A percentile compares a stretch with the other conserved stretches of the same genome.
These are phyloP conservation scores for Galeopsomyia nigrocyanea DNA, from an alignment of 2,888 invertebrate species.

Conservation along the genomic window DNA sequence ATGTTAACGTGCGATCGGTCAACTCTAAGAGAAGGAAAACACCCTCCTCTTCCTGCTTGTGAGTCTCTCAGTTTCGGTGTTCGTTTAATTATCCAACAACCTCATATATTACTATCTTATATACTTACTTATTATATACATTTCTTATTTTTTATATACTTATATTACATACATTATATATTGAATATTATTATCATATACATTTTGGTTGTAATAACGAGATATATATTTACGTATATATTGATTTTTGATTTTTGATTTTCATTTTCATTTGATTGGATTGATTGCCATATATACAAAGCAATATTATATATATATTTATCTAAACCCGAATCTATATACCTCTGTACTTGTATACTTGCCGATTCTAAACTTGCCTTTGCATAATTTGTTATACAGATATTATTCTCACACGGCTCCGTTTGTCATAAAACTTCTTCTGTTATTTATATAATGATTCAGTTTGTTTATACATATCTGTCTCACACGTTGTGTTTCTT, in stretches of 20 bases:
- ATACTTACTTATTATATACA: conserved; percentile 50
- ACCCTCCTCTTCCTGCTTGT: conserved; percentile 78
- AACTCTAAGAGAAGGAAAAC: conserved; percentile 78
- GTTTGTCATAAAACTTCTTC: conserved; percentile 31
- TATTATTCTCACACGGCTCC: conserved; percentile 31
- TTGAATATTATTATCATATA: no score
- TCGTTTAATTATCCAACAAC: conserved; percentile 67
- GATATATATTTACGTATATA: conserved; percentile 54
- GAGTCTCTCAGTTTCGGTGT: conserved; percentile 74
- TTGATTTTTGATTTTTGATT: no score
- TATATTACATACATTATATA: no score
- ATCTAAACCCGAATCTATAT: conserved; percentile 52
- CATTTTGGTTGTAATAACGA: conserved; percentile 54
- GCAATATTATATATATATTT: conserved; percentile 44
- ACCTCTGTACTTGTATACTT: conserved; percentile 58
- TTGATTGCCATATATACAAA: not conserved
- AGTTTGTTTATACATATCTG: no score
- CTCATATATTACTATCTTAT: conserved; percentile 57
- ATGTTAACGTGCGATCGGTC: conserved; percentile 82
- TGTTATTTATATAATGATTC: not conserved
- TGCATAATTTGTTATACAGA: conserved; percentile 47
- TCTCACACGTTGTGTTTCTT: conserved; percentile 11
- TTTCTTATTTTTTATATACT: no score
- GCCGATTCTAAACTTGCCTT: conserved; percentile 58
- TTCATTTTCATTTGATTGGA: conserved; percentile 22